Evolutionary conservation across 2,113 vertebrate genomes (phyloP), one percentile per base, ranked within the genome.

Genomic region (Actenoides hombroni): DNA sequence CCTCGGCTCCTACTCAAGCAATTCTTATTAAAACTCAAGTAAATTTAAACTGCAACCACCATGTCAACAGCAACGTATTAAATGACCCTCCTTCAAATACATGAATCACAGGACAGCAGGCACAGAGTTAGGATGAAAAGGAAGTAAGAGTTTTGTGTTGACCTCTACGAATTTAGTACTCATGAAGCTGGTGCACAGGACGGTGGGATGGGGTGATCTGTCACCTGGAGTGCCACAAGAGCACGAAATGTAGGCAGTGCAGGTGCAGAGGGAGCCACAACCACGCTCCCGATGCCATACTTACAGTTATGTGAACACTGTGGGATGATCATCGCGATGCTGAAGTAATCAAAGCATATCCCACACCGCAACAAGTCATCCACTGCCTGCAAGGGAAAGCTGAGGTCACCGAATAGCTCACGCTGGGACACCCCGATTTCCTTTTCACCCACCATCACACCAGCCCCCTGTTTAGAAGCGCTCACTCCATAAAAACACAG

Each of bases 221-320:
- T 33, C 63, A 42, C 40, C 63, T 16, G 0, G 2, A 11, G 56
- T 4, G 33, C 54, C 11, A 0, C 35, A 1, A 1, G 12, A 37
- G 40, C 23, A 6, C 7, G 8, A 7, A 1, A 3, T 0, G 1
- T 0, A 3, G 35, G 5, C 23, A 5, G 37, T 14, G 16, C 57
- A 12, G 15, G 10, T 10, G 25, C n/a, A 16, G 14, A 9, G 19
- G 16, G 16, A 10, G 39, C 1, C 21, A 40, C 4, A 0, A 4
- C 40, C 44, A 18, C 1, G 26, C 40, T 20, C 25, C 63, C 3
- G 0, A 1, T 4, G 5, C 48, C 21, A 7, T 93, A 99, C 99
- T 99, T 97, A 99, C 99, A 99, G 96, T 99, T 99, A 90, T 99
- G 99, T 15, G 99, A 99, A 77, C 99, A 99, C 95, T 98, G 98